Evolutionary conservation across 2,888 invertebrate genomes (phyloP), one percentile per base, ranked within the genome.

Genomic region (Hypomecis atomaria): DNA sequence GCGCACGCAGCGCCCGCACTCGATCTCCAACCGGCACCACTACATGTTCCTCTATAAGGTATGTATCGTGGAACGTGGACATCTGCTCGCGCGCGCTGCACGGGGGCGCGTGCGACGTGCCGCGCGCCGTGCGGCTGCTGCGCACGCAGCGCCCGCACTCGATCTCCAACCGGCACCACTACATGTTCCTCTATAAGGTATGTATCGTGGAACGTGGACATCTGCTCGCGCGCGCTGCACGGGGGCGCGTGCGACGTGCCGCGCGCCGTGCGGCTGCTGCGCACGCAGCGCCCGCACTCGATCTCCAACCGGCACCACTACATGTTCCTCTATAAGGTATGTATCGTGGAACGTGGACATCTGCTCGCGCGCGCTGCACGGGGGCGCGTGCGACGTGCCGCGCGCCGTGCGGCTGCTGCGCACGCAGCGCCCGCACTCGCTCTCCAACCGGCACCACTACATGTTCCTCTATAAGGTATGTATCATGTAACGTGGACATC

Each of bases 31-130:
- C 66, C 95, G 96, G 79, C 97, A 98, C 79, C 98, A 98, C 90
- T 98, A 98, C 88, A 95, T 95, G 79, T 97, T 98, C 90, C 96
- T 98, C 71, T 98, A 98, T 87, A 96, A 97, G 95, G 98, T 97
- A 4, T 53, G 69, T 6, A 38, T 38, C 7, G n/a, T n/a, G n/a
- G n/a, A n/a, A n/a, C n/a, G n/a, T n/a, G n/a, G 98, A 98, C 92
- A 94, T 97, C 70, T 96, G 96, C 77, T 96, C 98, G 88, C 95
- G 97, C 79, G 97, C 98, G 80, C 96, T 97, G 85, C 94, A 96
- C 59, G 95, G 95, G 37, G 94, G 96, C 66, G 94, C 94, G 58
- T 96, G 97, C 11, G 98, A 98, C 88, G 95, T 98, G 82, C 97
- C 98, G 66, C 95, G 96, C 82, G 96, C 96, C 75, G 98, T 98